phyloP scores from a whole-genome alignment of 2,113 vertebrate species.

The Egretta garzetta region DNA sequence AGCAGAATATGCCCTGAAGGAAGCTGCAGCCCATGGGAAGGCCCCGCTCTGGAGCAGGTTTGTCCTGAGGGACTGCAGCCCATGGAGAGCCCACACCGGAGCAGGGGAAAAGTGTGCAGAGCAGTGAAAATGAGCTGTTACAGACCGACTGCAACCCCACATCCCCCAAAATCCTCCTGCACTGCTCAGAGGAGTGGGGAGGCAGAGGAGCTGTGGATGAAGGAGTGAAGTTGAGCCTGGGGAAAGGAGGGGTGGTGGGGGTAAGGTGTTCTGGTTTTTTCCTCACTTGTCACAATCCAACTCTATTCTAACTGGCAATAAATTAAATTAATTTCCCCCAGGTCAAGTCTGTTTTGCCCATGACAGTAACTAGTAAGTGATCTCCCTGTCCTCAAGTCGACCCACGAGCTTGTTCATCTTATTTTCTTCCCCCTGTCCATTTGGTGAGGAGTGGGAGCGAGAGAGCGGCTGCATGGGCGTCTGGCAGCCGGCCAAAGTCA shows the following conservation, averaged over 20 bases:
- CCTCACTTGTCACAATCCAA: background rate
- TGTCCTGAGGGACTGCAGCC: background rate
- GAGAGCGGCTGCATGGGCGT: background rate
- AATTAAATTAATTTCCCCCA: background rate
- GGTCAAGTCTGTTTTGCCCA: background rate
- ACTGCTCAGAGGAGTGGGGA: background rate
- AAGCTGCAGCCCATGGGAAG: background rate
- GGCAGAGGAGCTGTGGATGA: background rate
- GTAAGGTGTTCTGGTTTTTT: background rate
- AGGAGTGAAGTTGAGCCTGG: background rate
- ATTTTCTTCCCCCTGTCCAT: background rate
- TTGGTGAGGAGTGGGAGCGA: background rate
- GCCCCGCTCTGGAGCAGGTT: background rate
- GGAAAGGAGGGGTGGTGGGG: background rate
- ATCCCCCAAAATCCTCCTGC: background rate
- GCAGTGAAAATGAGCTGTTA: background rate
- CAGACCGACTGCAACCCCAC: accelerated
- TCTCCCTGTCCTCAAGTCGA: background rate
- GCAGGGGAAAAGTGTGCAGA: background rate
- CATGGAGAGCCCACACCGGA: background rate
- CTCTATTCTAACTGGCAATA: background rate
- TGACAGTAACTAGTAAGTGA: background rate
- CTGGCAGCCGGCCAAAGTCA: background rate
- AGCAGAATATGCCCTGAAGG: background rate
- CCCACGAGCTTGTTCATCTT: background rate